A percentile compares a stretch with the other conserved stretches of the same genome.
phyloP scores from a whole-genome alignment of 1,140 invertebrate genomes.

The Saccostrea cuccullata region DNA sequence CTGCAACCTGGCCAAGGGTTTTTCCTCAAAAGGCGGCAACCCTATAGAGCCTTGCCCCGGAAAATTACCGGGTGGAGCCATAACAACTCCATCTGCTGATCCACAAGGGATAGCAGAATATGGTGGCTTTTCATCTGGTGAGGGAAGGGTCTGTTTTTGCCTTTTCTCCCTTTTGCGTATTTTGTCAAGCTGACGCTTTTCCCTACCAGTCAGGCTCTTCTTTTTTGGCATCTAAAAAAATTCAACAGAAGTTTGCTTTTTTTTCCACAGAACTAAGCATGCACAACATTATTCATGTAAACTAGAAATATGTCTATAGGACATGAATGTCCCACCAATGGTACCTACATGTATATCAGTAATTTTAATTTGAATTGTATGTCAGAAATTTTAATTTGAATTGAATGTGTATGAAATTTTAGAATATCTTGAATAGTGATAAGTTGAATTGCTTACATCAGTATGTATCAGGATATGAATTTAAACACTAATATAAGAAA shows the following conservation, averaged over 20 bases:
- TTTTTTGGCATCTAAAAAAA: conserved; percentile 1
- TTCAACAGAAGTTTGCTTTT: background rate
- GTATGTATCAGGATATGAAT: too few species aligned
- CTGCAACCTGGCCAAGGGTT: conserved; percentile 7
- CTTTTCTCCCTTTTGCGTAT: background rate
- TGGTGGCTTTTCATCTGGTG: background rate
- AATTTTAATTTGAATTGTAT: too few species aligned
- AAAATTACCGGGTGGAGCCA: background rate
- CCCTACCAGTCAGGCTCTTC: background rate
- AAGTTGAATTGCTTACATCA: too few species aligned
- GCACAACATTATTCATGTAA: too few species aligned
- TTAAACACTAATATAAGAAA: too few species aligned
- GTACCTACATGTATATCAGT: too few species aligned
- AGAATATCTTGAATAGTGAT: too few species aligned
- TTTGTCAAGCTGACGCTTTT: background rate
- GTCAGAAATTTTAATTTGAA: too few species aligned
- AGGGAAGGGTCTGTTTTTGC: background rate
- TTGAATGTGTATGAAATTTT: too few species aligned
- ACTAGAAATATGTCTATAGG: too few species aligned
- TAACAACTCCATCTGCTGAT: background rate
- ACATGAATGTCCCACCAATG: too few species aligned
- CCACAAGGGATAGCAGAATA: background rate
- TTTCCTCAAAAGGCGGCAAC: background rate
- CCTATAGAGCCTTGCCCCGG: background rate
- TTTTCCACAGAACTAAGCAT: too few species aligned